These are phyloP conservation scores for Saccopteryx bilineata DNA, from an alignment of 2,113 vertebrate species.

Conservation along the genomic window DNA sequence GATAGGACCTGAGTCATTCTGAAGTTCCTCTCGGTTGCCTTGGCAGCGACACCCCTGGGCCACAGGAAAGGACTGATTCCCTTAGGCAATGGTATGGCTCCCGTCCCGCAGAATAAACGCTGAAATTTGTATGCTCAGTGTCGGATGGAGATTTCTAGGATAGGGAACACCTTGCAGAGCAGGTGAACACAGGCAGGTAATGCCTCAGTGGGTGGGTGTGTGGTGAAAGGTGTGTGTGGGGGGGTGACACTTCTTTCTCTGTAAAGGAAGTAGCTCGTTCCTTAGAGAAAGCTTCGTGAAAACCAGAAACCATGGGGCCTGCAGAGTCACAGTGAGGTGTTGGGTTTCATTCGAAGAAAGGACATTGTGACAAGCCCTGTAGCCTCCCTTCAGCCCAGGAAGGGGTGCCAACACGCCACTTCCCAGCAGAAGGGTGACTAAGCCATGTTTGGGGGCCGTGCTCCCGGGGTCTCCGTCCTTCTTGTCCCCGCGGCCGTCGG, in stretches of 20 bases:
- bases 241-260: neutral
- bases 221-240: neutral
- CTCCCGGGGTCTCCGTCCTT: neutral
- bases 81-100: too few relatives aligned
- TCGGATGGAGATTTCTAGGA: conserved; percentile 15
- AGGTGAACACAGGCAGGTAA: neutral
- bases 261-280: neutral
- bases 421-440: neutral
- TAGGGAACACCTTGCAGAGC: neutral
- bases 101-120: neutral
- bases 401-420: neutral
- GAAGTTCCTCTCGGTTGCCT: neutral
- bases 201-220: too few relatives aligned
- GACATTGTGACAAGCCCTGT: too few relatives aligned
- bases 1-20: neutral
- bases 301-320: neutral
- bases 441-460: neutral
- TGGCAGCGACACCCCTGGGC: neutral
- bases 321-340: fast-evolving
- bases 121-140: neutral
- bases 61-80: neutral
- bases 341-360: neutral
- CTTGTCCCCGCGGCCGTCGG: neutral
- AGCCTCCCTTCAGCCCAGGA: neutral
- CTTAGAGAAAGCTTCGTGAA: neutral